These are phyloP conservation scores for Gobionotothen gibberifrons DNA, from an alignment of 2,797 vertebrate genomes.

Conservation along the genomic window DNA sequence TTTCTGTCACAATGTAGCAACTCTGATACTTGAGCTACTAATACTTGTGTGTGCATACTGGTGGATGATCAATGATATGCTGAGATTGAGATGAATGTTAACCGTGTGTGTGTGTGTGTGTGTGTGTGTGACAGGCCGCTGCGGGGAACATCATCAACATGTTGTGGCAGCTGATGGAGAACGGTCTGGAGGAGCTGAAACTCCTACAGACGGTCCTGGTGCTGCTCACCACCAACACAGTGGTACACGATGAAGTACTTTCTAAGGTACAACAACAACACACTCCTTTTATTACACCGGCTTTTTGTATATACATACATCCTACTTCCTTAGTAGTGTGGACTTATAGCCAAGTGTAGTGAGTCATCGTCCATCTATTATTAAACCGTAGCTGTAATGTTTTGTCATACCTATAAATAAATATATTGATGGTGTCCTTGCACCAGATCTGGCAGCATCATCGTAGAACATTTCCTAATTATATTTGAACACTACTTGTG, in stretches of 20 bases:
- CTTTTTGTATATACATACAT: conserved; percentile 14
- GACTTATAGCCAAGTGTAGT: background rate
- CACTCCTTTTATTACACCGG: background rate
- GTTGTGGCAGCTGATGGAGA: conserved; percentile 99
- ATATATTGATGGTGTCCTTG: background rate
- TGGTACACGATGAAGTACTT: conserved; percentile 90
- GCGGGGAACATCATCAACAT: conserved; percentile 99
- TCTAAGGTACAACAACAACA: conserved; percentile 73
- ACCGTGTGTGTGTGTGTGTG: background rate
- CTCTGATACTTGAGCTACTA: background rate
- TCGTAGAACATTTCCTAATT: background rate
- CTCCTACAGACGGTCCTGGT: conserved; percentile 97
- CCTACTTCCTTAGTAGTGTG: conserved; percentile 28
- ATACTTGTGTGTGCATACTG: accelerated
- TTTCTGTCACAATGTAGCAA: background rate
- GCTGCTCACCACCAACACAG: conserved; percentile 97
- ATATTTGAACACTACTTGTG: background rate
- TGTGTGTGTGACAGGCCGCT: conserved; percentile 84
- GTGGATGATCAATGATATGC: background rate
- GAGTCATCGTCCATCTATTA: conserved; percentile 18
- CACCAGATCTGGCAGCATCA: conserved; percentile 1
- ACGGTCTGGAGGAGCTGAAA: conserved; percentile 97
- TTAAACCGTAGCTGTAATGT: conserved; percentile 19
- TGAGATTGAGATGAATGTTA: background rate
- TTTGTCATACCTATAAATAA: conserved; percentile 2